These are phyloP conservation scores for Macrophya alboannulata DNA, from an alignment of 2,888 invertebrate species.

Conservation along the genomic window DNA sequence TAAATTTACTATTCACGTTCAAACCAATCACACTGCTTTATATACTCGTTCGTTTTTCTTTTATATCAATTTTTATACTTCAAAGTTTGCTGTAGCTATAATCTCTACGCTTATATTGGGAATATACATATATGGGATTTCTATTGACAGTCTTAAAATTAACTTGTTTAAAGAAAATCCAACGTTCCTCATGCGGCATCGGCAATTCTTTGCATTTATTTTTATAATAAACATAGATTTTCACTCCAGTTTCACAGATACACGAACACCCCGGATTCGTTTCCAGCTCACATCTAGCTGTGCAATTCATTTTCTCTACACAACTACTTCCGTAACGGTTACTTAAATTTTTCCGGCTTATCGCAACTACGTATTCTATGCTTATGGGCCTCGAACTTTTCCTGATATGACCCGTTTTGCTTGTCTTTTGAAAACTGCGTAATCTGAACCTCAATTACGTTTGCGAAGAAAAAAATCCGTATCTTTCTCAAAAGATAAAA, in stretches of 20 bases:
- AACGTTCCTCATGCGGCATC: too few relatives aligned
- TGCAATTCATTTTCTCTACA: not conserved
- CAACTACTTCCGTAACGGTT: not conserved
- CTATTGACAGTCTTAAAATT: too few relatives aligned
- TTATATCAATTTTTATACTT: not conserved
- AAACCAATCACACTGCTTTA: not conserved
- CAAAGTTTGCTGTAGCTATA: not conserved
- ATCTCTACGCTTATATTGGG: not conserved
- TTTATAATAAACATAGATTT: not conserved
- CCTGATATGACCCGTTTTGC: not conserved
- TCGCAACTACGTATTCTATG: not conserved
- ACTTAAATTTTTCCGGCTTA: not conserved
- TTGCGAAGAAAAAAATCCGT: not conserved
- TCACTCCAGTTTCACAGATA: not conserved
- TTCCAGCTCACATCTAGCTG: not conserved
- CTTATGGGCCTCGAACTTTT: not conserved
- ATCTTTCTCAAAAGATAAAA: constrained; percentile 1
- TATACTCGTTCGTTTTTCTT: not conserved
- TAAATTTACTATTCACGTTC: constrained; percentile 1
- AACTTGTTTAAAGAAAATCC: too few relatives aligned
- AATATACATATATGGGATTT: not conserved
- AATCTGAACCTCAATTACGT: constrained; percentile 19
- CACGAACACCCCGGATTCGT: not conserved
- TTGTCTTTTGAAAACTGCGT: constrained; percentile 16
- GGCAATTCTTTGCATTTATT: not conserved